Base-by-base conservation (phyloP, 2,113 vertebrate species). In the Caracal caracal region DNA sequence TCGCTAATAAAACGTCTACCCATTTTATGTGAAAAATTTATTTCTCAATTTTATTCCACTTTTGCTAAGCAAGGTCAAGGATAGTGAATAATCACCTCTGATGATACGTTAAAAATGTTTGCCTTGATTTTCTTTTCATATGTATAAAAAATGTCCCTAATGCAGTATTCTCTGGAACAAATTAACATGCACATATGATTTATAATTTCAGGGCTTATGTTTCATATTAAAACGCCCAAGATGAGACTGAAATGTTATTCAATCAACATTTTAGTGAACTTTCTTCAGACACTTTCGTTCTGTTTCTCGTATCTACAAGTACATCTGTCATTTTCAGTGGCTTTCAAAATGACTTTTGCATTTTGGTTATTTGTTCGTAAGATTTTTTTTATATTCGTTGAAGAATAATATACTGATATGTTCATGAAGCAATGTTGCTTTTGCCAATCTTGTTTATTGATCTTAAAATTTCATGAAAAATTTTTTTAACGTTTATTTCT, bases 11-110 rank as follows among this genome's bases (percentile, higher is more conserved):
- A 85, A 24, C 4, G 20, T 15, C 86, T 80, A 49, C 22, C 26
- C n/a, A 90, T 88, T 88, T 95, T 43, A 81, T 68, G 20, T 81
- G 95, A 68, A 84, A 79, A 90, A 56, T 2, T 75, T 93, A 71
- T 68, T 91, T 94, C 5, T 84, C 88, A 90, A 93, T 79, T n/a
- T 95, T 85, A 85, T 16, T 85, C 59, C 47, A 40, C 6, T 91
- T 94, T 91, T 79, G 22, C 26, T 75, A 61, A 94, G 16, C 16
- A 88, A 76, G 35, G 30, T 73, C 26, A 78, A 28, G 65, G 28
- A 37, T 90, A 84, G 11, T 59, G 35, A 92, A 35, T 66, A 84
- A 43, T 88, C 47, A 24, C 1, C 76, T 84, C 75, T 56, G 30
- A 28, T 70, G 75, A 10, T 51, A 65, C 7, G 68, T 90, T 7